Conservation (phyloP, 2,113 vertebrate genomes). For the Leptocoma aspasia region DNA sequence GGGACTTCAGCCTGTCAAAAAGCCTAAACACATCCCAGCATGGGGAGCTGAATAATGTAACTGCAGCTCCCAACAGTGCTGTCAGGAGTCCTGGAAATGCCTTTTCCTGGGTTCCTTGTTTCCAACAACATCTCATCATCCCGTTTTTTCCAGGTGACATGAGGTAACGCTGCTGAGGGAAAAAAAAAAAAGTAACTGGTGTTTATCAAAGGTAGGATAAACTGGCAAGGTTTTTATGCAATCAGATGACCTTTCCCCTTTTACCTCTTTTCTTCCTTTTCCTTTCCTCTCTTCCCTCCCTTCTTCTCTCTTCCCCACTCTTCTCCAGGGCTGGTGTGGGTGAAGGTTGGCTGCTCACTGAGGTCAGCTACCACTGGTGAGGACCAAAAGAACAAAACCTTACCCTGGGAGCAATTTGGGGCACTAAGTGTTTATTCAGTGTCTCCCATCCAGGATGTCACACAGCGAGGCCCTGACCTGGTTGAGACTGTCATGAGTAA, state of each 20-base stretch:
- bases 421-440: slow-evolving; percentile 7
- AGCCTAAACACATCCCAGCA: not conserved
- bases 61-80: not conserved
- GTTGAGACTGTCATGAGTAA: slow-evolving; percentile 40
- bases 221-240: not conserved
- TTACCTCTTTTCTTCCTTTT: not conserved
- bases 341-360: not conserved
- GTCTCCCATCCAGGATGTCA: not conserved
- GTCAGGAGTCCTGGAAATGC: not conserved
- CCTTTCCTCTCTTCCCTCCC: not conserved
- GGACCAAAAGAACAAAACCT: not conserved
- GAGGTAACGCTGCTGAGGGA: not conserved
- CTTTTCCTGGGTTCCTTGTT: not conserved
- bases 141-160: not conserved
- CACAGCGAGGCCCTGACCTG: slow-evolving; percentile 2
- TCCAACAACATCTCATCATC: not conserved
- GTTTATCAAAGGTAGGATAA: not conserved
- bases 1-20: slow-evolving; percentile 6
- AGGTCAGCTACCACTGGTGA: accelerated
- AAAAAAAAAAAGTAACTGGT: not conserved
- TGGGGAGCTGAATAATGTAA: not conserved
- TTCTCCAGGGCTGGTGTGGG: not conserved
- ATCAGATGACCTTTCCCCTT: not conserved
- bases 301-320: not conserved
- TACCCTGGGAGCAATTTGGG: not conserved